Evolutionary conservation across 1,140 invertebrate genomes (phyloP), one percentile per base, ranked within the genome.

Genomic region (Papilio glaucus): DNA sequence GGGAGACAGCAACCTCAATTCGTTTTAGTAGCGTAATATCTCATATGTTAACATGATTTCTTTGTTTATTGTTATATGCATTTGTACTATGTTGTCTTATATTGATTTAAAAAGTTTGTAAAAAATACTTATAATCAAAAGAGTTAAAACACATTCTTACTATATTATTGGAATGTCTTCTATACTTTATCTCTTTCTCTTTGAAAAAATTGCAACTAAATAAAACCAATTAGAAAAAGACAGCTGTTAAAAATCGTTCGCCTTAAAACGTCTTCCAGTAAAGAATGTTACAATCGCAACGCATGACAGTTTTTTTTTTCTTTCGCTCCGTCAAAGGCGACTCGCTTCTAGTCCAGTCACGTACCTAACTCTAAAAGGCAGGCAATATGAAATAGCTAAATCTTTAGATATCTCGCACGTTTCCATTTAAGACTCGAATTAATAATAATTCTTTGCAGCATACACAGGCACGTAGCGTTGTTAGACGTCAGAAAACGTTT

Each of bases 401-500:
- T 68, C 65, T n/a, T n/a, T 68, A 68, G 65, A 68, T 68, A 38
- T 45, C 65, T 68, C 65, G 65, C 42, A 67, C 63, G 38, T 41
- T 42, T 29, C 41, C 65, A 68, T 68, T 33, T 68, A 68, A 68
- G 65, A 33, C 13, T 26, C 33, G 65, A 49, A 45, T 38, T 62
- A 62, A 49, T 68, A 45, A 26, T 9, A 49, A 68, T 68, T 49
- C 41, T 49, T 68, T 33, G 13, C 18, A 24, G 39, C 12, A 8
- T 67, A 49, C 63, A 67, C 26, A 24, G 41, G 24, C 65, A 68
- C 41, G 65, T 68, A 68, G 21, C 15, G 45, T 45, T 13, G 42
- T 49, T 18, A 49, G 8, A 21, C 45, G 45, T 49, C 15, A 18
- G 45, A 49, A 68, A 68, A 68, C 12, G n/a, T 9, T 42, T 29